A percentile compares a stretch with the other conserved stretches of the same genome.
phyloP scores from a whole-genome alignment of 2,113 vertebrate species.

The Cinclus cinclus region DNA sequence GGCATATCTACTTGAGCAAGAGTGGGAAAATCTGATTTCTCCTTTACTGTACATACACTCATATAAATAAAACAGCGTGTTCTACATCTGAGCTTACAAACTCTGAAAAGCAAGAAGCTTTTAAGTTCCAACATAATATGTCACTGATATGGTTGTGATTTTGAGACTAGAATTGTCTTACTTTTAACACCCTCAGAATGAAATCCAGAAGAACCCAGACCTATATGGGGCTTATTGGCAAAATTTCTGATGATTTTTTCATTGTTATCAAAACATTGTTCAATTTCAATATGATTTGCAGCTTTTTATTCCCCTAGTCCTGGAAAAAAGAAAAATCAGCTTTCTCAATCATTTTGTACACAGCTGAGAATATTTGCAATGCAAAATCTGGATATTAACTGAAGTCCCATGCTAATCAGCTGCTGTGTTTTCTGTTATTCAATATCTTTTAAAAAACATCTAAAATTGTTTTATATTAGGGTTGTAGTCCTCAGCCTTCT shows the following conservation, averaged over 20 bases:
- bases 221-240: not conserved
- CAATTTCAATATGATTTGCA: not conserved
- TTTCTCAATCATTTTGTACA: not conserved
- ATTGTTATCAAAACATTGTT: not conserved
- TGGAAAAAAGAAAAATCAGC: not conserved
- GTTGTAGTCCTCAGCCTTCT: not conserved
- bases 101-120: not conserved
- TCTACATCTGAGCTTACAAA: not conserved
- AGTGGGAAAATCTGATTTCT: not conserved
- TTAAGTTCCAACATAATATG: not conserved
- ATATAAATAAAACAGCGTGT: not conserved
- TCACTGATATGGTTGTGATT: not conserved
- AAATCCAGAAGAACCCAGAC: not conserved
- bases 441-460: not conserved
- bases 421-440: not conserved
- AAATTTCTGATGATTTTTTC: not conserved
- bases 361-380: not conserved
- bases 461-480: not conserved
- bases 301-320: not conserved
- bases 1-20: not conserved
- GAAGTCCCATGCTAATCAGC: not conserved
- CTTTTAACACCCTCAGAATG: not conserved
- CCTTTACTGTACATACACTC: not conserved
- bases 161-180: not conserved
- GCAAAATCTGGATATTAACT: not conserved